Percentiles rank a stretch among this genome's conserved stretches.
Evolutionary conservation across 1,140 invertebrate species (phyloP).

Genomic region (Micrasema longulum): DNA sequence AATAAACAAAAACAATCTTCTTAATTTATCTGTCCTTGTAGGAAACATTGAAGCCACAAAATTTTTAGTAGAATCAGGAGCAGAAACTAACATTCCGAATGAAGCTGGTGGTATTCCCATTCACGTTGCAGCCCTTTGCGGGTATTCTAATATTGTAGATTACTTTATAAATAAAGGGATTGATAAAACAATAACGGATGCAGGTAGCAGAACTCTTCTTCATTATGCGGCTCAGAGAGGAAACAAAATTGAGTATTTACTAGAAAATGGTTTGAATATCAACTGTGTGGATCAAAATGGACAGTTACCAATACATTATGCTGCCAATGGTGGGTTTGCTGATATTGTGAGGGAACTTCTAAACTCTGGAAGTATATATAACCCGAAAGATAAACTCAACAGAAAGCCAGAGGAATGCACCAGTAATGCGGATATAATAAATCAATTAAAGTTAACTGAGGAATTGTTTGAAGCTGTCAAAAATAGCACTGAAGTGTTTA

Average conservation of each 20-base stretch:
- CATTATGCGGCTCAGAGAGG: background rate
- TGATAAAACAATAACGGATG: background rate
- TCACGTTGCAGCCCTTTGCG: background rate
- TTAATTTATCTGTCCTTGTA: background rate
- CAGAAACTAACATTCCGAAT: background rate
- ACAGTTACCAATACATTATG: too few species aligned
- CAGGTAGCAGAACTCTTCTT: background rate
- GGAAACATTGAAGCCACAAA: background rate
- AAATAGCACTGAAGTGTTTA: too few species aligned
- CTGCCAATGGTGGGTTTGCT: too few species aligned
- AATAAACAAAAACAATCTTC: conserved; percentile 1
- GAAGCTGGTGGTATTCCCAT: background rate
- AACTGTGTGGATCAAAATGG: background rate
- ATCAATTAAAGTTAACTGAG: too few species aligned
- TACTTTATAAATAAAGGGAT: background rate
- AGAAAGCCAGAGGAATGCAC: too few species aligned
- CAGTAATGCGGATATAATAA: too few species aligned
- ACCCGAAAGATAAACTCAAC: too few species aligned
- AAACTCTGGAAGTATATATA: too few species aligned
- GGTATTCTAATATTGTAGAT: background rate
- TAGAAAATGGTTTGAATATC: background rate
- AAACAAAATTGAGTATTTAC: background rate
- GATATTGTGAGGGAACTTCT: too few species aligned
- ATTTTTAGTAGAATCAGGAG: background rate
- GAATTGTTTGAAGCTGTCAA: too few species aligned